Percentiles rank a stretch among this genome's conserved stretches.
These are phyloP conservation scores for Drosophila borborema DNA, from an alignment of 2,888 invertebrate genomes.

Conservation along the genomic window DNA sequence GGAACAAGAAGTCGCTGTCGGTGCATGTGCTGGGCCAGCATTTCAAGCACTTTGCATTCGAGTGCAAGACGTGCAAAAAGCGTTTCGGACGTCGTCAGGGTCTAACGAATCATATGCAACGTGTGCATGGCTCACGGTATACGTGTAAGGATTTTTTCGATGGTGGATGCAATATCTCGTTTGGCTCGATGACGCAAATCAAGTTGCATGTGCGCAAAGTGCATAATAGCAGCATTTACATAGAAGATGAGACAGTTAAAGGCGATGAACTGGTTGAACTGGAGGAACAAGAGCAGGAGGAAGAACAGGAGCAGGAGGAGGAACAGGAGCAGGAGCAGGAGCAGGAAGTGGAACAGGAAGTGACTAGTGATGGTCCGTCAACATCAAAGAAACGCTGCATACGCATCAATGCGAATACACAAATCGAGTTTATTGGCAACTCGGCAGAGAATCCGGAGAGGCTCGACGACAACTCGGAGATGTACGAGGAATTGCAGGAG, in stretches of 20 bases:
- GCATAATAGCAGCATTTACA: slow-evolving; percentile 37
- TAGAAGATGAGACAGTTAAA: slow-evolving; percentile 29
- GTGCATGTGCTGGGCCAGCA: slow-evolving; percentile 81
- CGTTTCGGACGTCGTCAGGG: slow-evolving; percentile 80
- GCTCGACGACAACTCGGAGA: background rate
- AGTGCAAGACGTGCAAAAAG: slow-evolving; percentile 77
- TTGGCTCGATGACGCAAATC: slow-evolving; percentile 41
- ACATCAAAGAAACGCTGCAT: slow-evolving; percentile 52
- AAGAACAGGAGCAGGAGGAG: background rate
- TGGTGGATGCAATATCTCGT: slow-evolving; percentile 61
- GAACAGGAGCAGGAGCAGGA: background rate
- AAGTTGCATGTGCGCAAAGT: slow-evolving; percentile 62
- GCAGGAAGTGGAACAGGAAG: background rate
- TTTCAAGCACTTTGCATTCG: slow-evolving; percentile 70
- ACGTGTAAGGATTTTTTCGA: slow-evolving; percentile 50
- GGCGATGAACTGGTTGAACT: slow-evolving; percentile 3
- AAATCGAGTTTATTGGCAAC: slow-evolving; percentile 50
- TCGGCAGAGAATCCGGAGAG: slow-evolving; percentile 20
- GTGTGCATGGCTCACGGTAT: slow-evolving; percentile 71
- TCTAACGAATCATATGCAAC: slow-evolving; percentile 73
- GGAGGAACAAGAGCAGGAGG: background rate
- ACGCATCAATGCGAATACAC: slow-evolving; percentile 37
- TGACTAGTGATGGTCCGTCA: slow-evolving; percentile 12
- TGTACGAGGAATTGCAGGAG: background rate
- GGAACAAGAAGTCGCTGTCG: slow-evolving; percentile 78